These are phyloP conservation scores for Hippopotamyrus pictus DNA, from an alignment of 2,797 vertebrate species.

Conservation along the genomic window DNA sequence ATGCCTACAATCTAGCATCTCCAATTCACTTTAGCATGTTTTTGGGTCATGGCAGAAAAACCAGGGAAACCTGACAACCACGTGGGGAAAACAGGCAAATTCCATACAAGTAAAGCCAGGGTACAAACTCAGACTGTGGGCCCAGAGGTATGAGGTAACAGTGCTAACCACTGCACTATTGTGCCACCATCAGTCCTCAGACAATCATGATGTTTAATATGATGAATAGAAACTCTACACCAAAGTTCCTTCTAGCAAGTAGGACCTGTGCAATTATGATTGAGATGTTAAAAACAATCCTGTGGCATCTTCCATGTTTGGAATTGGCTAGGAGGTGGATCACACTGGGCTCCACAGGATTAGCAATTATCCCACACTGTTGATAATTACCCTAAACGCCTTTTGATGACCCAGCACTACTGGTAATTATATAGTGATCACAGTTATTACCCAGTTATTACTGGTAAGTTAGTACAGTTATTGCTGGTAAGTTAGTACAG, in stretches of 20 bases:
- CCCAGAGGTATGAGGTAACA: neutral
- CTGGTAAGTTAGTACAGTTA: neutral
- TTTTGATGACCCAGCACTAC: neutral
- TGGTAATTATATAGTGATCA: neutral
- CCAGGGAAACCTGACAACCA: neutral
- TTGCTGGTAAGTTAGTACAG: no score
- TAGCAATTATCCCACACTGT: conserved; percentile 16
- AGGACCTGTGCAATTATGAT: neutral
- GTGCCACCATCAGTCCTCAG: neutral
- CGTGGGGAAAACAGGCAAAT: neutral
- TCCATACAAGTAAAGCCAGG: neutral
- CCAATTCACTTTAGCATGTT: neutral
- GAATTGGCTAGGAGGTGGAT: neutral
- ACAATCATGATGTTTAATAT: neutral
- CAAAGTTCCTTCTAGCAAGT: neutral
- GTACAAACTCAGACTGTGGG: neutral
- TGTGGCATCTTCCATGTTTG: neutral
- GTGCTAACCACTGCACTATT: neutral
- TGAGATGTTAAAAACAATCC: neutral
- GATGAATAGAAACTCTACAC: neutral
- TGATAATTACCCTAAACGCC: neutral
- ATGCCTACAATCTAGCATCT: neutral
- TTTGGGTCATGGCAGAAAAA: neutral
- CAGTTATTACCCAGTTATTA: neutral
- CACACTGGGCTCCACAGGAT: neutral